Conservation (phyloP, 2,888 invertebrate genomes). For the Hermaeophaga mercurialis region DNA sequence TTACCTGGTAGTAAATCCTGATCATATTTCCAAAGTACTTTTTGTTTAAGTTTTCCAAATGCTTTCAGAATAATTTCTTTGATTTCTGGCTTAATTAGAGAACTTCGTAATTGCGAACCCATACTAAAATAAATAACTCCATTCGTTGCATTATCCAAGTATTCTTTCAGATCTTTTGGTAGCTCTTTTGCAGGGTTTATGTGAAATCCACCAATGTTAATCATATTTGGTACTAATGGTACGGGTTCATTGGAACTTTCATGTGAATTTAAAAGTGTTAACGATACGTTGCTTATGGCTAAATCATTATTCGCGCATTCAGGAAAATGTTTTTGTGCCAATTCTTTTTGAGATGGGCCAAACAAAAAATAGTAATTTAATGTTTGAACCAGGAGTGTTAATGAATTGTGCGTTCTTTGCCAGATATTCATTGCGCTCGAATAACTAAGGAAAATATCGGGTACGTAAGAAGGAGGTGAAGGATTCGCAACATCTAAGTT, state of each 20-base stretch:
- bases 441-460: slow-evolving; percentile 56
- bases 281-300: slow-evolving; percentile 42
- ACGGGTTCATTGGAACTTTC: slow-evolving; percentile 59
- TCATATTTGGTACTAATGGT: slow-evolving; percentile 61
- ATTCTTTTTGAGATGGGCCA: slow-evolving; percentile 40
- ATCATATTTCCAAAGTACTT: slow-evolving; percentile 73
- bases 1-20: slow-evolving; percentile 52
- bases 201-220: slow-evolving; percentile 64
- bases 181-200: slow-evolving; percentile 42
- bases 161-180: slow-evolving; percentile 57
- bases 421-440: slow-evolving; percentile 59
- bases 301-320: slow-evolving; percentile 41
- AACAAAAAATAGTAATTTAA: slow-evolving; percentile 34
- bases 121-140: slow-evolving; percentile 65
- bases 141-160: slow-evolving; percentile 59
- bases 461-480: slow-evolving; percentile 59
- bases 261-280: slow-evolving; percentile 54
- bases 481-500: slow-evolving; percentile 56
- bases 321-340: slow-evolving; percentile 46
- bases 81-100: slow-evolving; percentile 60
- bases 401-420: slow-evolving; percentile 61
- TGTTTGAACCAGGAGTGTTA: slow-evolving; percentile 34
- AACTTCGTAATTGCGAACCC: slow-evolving; percentile 63
- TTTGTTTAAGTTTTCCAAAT: slow-evolving; percentile 64
- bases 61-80: slow-evolving; percentile 61